Evolutionary conservation across 2,888 invertebrate genomes (phyloP), one percentile per base, ranked within the genome.

Genomic region (Cephus pygmeus): DNA sequence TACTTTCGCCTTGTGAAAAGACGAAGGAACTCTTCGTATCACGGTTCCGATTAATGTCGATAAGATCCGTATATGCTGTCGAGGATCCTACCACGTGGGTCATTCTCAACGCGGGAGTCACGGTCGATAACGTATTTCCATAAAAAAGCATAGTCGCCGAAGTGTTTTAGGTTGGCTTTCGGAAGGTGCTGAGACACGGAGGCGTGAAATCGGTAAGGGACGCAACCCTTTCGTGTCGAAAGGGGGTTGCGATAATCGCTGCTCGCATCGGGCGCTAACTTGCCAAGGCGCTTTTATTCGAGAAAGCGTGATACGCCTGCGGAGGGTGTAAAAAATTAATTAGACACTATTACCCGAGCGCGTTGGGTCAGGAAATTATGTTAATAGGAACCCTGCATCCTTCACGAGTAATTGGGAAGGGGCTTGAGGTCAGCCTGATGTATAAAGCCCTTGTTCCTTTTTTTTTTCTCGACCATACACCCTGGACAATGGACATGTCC

Each of bases 251-350:
- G 56, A 56, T 56, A 56, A 56, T 56, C 56, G 56, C 23, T 56
- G 56, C 56, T 56, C 56, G 56, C 23, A 56, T 56, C 56, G 56
- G 23, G 56, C 56, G 56, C 56, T 56, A 56, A 56, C 56, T 56
- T 23, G 56, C 56, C 56, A 56, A 56, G 56, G 71, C 71, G 33
- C 31, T 71, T 71, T 71, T 71, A 71, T 71, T 33, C 34, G 33
- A 34, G 34, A 31, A 71, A 71, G 71, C 34, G 71, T 71, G 71
- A 71, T 71, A 71, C 71, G 71, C 12, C 71, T 34, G 71, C 31
- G 71, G 12, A 31, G 71, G 9, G 71, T 71, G 71, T 33, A 71
- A 71, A 71, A 71, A 71, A 34, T 71, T 71, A 71, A 71, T 71
- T 31, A 71, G 33, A 31, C 71, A 23, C 71, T n/a, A 34, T 34